phyloP scores from a whole-genome alignment of 1,140 invertebrate species.

The Dufourea novaeangliae region DNA sequence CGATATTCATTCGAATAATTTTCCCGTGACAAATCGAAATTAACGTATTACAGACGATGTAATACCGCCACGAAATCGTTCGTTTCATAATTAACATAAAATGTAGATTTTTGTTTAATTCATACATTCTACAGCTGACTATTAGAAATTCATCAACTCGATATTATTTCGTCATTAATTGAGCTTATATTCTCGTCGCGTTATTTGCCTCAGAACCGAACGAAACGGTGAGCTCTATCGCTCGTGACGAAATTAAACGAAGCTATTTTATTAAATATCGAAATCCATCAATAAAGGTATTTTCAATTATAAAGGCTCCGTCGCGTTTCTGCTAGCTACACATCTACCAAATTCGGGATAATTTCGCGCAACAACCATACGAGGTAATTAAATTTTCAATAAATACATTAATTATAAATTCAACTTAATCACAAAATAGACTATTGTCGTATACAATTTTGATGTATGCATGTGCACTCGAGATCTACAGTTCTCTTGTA shows the following conservation, averaged over 20 bases:
- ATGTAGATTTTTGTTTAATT: too few relatives aligned
- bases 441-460: too few relatives aligned
- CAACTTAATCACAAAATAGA: too few relatives aligned
- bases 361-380: too few relatives aligned
- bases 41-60: background rate
- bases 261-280: slow-evolving; percentile 19
- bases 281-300: background rate
- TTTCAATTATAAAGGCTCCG: slow-evolving; percentile 24
- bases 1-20: background rate
- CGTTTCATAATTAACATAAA: background rate
- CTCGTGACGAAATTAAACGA: background rate
- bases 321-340: too few relatives aligned
- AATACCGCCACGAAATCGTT: background rate
- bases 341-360: too few relatives aligned
- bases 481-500: too few relatives aligned
- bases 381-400: too few relatives aligned
- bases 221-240: background rate
- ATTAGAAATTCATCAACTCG: too few relatives aligned
- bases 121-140: too few relatives aligned
- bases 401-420: too few relatives aligned
- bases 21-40: background rate
- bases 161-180: slow-evolving; percentile 3
- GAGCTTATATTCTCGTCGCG: background rate
- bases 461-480: too few relatives aligned
- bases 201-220: background rate